These are phyloP conservation scores for Ictalurus furcatus DNA, from an alignment of 2,113 vertebrate genomes.

Conservation along the genomic window DNA sequence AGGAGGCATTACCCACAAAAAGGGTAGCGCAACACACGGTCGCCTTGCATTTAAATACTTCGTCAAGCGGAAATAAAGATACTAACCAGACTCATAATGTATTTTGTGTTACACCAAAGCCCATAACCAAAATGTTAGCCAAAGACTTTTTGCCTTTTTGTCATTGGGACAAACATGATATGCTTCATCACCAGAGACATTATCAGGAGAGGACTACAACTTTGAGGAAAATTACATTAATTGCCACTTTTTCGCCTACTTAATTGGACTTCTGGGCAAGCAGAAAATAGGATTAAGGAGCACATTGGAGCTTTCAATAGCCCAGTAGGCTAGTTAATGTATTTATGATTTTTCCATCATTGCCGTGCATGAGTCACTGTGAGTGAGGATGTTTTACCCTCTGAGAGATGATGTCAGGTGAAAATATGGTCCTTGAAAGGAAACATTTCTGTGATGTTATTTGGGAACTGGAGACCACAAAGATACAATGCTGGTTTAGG, in stretches of 20 bases:
- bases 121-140: not conserved
- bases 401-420: slow-evolving; percentile 12
- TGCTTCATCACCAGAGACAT: not conserved
- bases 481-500: slow-evolving; percentile 56
- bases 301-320: not conserved
- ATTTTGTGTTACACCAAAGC: not conserved
- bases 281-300: not conserved
- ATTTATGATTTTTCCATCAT: not conserved
- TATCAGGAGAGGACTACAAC: not conserved
- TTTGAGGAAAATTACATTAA: not conserved
- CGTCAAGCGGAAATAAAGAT: not conserved
- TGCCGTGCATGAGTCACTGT: not conserved
- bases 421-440: slow-evolving; percentile 8
- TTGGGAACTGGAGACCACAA: slow-evolving; percentile 54
- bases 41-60: not conserved
- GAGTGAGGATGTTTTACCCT: slow-evolving; percentile 9
- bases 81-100: not conserved
- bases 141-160: not conserved
- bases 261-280: not conserved
- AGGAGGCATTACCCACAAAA: not conserved
- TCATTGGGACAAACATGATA: not conserved
- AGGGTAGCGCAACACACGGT: not conserved
- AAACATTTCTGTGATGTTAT: slow-evolving; percentile 35
- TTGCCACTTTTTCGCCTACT: not conserved
- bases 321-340: not conserved